Percentiles rank a stretch among this genome's conserved stretches.
These are phyloP conservation scores for Isichthys henryi DNA, from an alignment of 2,113 vertebrate genomes.

Conservation along the genomic window DNA sequence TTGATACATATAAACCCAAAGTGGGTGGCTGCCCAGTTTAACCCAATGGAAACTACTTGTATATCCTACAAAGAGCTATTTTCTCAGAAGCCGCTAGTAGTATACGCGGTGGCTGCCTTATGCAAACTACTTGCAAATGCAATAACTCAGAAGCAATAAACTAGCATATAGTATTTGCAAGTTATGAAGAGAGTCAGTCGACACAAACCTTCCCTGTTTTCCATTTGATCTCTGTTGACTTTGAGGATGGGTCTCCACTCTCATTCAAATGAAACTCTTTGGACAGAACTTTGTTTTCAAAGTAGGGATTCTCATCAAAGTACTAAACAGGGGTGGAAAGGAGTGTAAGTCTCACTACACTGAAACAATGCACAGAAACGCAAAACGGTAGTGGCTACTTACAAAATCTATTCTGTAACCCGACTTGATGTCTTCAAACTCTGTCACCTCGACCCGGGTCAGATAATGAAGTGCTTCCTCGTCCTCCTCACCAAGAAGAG, in stretches of 20 bases:
- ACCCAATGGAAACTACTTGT: background rate
- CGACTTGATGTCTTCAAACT: constrained; percentile 91
- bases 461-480: constrained; percentile 87
- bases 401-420: constrained; percentile 97
- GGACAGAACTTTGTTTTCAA: constrained; percentile 88
- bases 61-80: background rate
- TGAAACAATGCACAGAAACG: background rate
- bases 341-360: background rate
- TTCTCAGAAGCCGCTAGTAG: background rate
- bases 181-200: background rate
- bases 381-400: constrained; percentile 45
- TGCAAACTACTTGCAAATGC: constrained; percentile 11
- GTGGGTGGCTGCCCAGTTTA: background rate
- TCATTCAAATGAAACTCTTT: constrained; percentile 90
- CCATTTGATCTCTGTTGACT: constrained; percentile 89
- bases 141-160: background rate
- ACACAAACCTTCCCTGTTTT: constrained; percentile 78
- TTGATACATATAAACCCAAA: background rate
- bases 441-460: constrained; percentile 85
- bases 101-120: background rate
- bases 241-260: constrained; percentile 82
- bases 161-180: background rate
- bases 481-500: constrained; percentile 82
- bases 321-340: constrained; percentile 51
- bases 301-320: constrained; percentile 90